These are phyloP conservation scores for Balaeniceps rex DNA, from an alignment of 2,113 vertebrate species.

Conservation along the genomic window DNA sequence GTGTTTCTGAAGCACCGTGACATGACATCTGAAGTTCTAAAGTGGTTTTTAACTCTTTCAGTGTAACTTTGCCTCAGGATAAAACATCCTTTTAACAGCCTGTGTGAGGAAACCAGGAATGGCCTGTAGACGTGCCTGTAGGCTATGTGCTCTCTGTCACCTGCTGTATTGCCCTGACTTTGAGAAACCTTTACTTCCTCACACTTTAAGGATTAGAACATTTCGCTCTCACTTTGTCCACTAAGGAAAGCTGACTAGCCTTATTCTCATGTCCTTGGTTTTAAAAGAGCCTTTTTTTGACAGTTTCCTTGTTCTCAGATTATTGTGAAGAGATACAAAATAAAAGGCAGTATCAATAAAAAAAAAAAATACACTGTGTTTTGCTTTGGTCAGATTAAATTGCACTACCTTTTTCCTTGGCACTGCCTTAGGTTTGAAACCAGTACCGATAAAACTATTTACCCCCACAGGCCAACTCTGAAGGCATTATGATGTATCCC, in stretches of 20 bases:
- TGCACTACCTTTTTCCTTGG: neutral
- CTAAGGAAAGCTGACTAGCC: slow-evolving; percentile 34
- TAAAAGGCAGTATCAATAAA: slow-evolving; percentile 8
- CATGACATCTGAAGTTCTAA: slow-evolving; percentile 63
- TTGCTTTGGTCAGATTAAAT: neutral
- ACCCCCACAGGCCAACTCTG: neutral
- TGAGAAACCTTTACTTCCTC: slow-evolving; percentile 62
- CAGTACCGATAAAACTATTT: neutral
- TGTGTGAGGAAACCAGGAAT: neutral
- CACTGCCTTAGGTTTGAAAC: neutral
- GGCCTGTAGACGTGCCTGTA: slow-evolving; percentile 53
- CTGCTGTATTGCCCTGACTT: slow-evolving; percentile 55
- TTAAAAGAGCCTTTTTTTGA: slow-evolving; percentile 18
- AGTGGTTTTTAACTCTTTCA: slow-evolving; percentile 58
- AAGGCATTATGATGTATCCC: neutral
- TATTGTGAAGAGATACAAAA: slow-evolving; percentile 5
- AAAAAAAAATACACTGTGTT: neutral
- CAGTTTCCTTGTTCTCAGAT: slow-evolving; percentile 57
- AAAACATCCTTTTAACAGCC: slow-evolving; percentile 60
- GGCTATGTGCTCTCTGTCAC: slow-evolving; percentile 71
- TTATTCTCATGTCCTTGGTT: slow-evolving; percentile 37
- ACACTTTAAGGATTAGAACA: slow-evolving; percentile 56
- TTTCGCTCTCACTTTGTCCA: slow-evolving; percentile 59
- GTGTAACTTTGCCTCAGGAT: slow-evolving; percentile 69
- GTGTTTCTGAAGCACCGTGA: slow-evolving; percentile 39